Conservation (phyloP, 2,113 vertebrate genomes). For the Peucedramus taeniatus region DNA sequence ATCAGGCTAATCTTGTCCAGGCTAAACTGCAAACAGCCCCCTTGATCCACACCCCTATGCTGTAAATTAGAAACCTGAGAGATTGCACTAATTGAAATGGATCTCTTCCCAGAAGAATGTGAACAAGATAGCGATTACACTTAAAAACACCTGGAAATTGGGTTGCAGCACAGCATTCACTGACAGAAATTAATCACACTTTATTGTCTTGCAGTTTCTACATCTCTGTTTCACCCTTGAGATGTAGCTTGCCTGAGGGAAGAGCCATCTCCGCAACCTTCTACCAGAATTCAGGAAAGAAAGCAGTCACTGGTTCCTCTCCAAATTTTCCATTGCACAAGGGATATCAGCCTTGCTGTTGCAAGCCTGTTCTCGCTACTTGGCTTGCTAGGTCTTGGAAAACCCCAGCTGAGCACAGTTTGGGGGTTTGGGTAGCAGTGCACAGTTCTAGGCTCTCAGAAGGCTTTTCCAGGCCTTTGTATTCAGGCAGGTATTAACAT, state of each 20-base stretch:
- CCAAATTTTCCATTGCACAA: constrained; percentile 32
- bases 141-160: neutral
- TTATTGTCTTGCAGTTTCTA: constrained; percentile 7
- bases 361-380: neutral
- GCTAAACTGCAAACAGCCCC: neutral
- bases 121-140: neutral
- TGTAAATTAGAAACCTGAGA: neutral
- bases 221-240: neutral
- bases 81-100: neutral
- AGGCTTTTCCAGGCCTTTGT: neutral
- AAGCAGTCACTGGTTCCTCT: neutral
- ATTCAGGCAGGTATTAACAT: accelerated
- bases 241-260: neutral
- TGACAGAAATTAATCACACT: neutral
- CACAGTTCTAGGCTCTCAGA: neutral
- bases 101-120: constrained; percentile 35
- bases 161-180: neutral
- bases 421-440: neutral
- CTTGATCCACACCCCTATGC: neutral
- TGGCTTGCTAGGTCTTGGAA: neutral
- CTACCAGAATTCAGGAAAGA: neutral
- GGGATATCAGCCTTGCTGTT: neutral
- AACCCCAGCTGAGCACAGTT: neutral
- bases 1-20: neutral
- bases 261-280: neutral